These are phyloP conservation scores for Encarsia formosa DNA, from an alignment of 2,888 invertebrate genomes.

Conservation along the genomic window DNA sequence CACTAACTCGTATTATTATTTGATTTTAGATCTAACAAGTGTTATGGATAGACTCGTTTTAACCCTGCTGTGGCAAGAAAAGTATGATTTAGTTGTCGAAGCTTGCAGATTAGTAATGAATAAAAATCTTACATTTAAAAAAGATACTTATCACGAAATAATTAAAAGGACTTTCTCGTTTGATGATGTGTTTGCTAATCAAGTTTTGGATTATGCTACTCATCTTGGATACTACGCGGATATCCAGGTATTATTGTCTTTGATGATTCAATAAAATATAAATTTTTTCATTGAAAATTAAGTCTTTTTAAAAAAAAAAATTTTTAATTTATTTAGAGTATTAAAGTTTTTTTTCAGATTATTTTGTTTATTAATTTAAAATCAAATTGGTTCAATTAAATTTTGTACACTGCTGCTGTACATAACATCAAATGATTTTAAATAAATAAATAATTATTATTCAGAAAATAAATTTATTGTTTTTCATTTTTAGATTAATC, in stretches of 20 bases:
- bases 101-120: slow-evolving; percentile 30
- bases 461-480: too few relatives aligned
- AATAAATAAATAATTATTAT: too few relatives aligned
- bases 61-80: slow-evolving; percentile 18
- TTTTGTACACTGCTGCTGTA: too few relatives aligned
- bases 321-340: too few relatives aligned
- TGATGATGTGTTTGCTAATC: slow-evolving; percentile 33
- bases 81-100: slow-evolving; percentile 25
- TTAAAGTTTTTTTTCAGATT: too few relatives aligned
- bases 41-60: slow-evolving; percentile 38
- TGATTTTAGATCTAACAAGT: slow-evolving; percentile 25
- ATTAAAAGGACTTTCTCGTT: slow-evolving; percentile 30
- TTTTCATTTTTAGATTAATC: slow-evolving; percentile 21
- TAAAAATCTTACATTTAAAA: slow-evolving; percentile 29
- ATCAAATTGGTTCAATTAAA: too few relatives aligned
- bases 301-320: too few relatives aligned
- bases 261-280: slow-evolving; percentile 1
- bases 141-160: slow-evolving; percentile 31
- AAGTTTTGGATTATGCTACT: slow-evolving; percentile 35
- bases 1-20: too few relatives aligned
- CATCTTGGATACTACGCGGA: slow-evolving; percentile 34
- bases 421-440: too few relatives aligned
- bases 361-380: too few relatives aligned
- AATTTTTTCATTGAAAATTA: too few relatives aligned
- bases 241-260: slow-evolving; percentile 31